phyloP scores from a whole-genome alignment of 2,797 vertebrate genomes.

The Jordanella pulchra region DNA sequence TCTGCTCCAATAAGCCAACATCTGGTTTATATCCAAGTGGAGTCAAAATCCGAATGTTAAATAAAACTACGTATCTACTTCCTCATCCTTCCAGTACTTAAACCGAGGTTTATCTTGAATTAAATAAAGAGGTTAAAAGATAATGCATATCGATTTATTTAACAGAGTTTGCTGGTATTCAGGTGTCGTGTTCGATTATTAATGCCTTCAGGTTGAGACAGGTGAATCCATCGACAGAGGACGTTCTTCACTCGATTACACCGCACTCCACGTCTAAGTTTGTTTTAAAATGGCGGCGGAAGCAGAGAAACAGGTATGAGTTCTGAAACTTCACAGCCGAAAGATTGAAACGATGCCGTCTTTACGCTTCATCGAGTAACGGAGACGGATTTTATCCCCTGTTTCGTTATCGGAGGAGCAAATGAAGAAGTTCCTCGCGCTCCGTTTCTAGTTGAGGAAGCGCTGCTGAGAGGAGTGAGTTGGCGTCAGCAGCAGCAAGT shows the following conservation, averaged over 20 bases:
- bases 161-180: background rate
- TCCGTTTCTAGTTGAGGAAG: conserved; percentile 47
- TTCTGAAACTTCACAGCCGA: conserved; percentile 27
- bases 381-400: background rate
- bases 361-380: accelerated
- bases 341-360: conserved; percentile 26
- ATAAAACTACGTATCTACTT: too few relatives aligned
- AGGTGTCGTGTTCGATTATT: conserved; percentile 53
- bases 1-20: too few relatives aligned
- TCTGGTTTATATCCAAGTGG: background rate
- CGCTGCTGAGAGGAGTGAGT: conserved; percentile 35
- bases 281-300: conserved; percentile 88
- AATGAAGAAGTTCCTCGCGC: background rate
- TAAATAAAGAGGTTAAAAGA: background rate
- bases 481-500: conserved; percentile 39
- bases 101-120: background rate
- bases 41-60: background rate
- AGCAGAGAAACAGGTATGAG: conserved; percentile 75
- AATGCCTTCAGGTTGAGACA: conserved; percentile 66
- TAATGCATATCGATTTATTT: background rate
- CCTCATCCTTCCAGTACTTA: background rate
- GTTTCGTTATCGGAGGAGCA: background rate
- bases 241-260: conserved; percentile 71
- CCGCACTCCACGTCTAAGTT: conserved; percentile 63
- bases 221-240: conserved; percentile 73